Evolutionary conservation across 1,140 invertebrate species (phyloP), one percentile per base, ranked within the genome.

Genomic region (Bilobella aurantiaca): DNA sequence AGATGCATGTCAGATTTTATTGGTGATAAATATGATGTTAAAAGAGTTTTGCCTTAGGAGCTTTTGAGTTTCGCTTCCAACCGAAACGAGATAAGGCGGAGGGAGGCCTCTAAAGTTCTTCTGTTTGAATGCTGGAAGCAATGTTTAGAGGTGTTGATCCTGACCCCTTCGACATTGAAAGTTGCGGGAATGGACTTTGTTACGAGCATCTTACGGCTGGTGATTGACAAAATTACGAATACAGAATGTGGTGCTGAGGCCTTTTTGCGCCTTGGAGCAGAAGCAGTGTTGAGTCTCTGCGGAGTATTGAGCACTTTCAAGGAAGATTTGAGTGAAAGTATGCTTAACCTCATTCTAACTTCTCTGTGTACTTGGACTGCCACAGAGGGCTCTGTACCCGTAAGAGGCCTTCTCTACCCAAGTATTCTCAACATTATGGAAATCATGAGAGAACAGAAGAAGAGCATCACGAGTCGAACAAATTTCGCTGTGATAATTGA

Each of bases 71-170:
- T 66, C 57, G 66, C 59, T 8, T 1, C n/a, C 18, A 21, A 64
- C 3, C 46, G 65, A 16, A 73, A 73, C 32, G 37, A 37, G 1
- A 58, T 30, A 12, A 49, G 70, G 12, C 29, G n/a, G 25, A 32
- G 27, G 21, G 68, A 72, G 61, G 62, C 66, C 0, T 46, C 61
- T 0, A 73, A 73, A 53, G 46, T 70, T 16, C 12, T 69, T 0
- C 49, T 68, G 8, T 70, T 73, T 31, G 71, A 70, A 18, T 66
- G 71, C 1, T 73, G 71, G 71, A 49, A 65, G 37, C 68, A 73
- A 65, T 69, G 66, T 31, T 60, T 73, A n/a, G 71, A 73, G 65
- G 62, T 73, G 0, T 27, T 73, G 0, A 29, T 68, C 21, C 46
- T 69, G 18, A 64, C 37, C 1, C 32, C 63, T 1, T 25, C 3